These are phyloP conservation scores for Chaunax sp. DNA, from an alignment of 2,797 vertebrate genomes.

Conservation along the genomic window DNA sequence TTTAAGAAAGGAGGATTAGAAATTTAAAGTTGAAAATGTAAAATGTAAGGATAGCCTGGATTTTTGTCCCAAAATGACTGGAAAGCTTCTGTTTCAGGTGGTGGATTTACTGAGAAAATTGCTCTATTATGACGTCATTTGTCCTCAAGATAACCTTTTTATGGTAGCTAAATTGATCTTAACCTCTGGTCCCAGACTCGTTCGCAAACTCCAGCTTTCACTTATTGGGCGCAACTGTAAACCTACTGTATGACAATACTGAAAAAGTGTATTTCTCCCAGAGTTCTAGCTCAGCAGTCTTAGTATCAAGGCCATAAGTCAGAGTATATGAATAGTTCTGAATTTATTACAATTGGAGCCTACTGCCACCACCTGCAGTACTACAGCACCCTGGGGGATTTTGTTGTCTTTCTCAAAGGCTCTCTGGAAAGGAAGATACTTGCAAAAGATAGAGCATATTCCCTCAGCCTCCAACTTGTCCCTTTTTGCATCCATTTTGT, in stretches of 20 bases:
- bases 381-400: background rate
- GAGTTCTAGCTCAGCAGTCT: background rate
- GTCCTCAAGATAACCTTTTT: background rate
- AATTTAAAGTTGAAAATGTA: background rate
- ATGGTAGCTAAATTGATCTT: background rate
- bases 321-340: slow-evolving; percentile 16
- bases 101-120: background rate
- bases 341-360: background rate
- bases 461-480: background rate
- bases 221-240: background rate
- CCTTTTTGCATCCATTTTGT: background rate
- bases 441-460: too few relatives aligned
- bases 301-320: background rate
- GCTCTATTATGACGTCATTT: background rate
- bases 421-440: background rate
- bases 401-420: background rate
- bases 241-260: background rate
- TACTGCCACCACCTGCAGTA: background rate
- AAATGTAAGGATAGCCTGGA: background rate
- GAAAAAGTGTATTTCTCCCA: slow-evolving; percentile 3
- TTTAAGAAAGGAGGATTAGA: slow-evolving; percentile 1
- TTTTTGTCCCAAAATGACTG: background rate
- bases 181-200: background rate
- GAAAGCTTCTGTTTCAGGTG: background rate
- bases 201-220: background rate